Evolutionary conservation across 2,797 vertebrate genomes (phyloP), one percentile per base, ranked within the genome.

Genomic region (Oreochromis mossambicus): DNA sequence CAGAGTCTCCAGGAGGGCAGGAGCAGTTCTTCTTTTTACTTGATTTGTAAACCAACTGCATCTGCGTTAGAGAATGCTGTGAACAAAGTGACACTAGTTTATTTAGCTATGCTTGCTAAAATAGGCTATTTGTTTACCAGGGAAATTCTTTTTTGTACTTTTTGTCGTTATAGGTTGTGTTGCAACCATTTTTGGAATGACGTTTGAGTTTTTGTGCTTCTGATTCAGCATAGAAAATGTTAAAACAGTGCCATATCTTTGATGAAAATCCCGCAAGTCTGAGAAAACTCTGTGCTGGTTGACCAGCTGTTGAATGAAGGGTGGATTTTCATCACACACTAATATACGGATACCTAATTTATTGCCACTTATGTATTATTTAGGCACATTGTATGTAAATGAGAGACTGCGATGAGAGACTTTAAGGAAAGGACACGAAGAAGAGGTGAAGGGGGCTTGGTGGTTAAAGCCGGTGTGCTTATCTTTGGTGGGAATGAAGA

Each of bases 401-500:
- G 91, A 89, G 85, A 80, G 79, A 87, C 78, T 48, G 17, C 11
- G 34, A 77, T 41, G 50, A 89, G 12, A 78, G 85, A 89, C 78
- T 73, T 79, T 89, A 89, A 56, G 79, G 81, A 78, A 85, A 88
- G 79, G 87, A 83, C 79, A 3, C 7, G 32, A 76, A 36, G 54
- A 58, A 83, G 81, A 11, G 50, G 14, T 77, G 70, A 75, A 50
- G 46, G 70, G 46, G 70, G 43, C 17, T 81, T 79, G 43, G 43
- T 85, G 85, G 85, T 77, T 63, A 7, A 38, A 41, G 82, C 73
- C 75, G 89, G 88, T 83, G 85, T 82, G 89, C 86, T 92, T 85
- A 89, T 91, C 92, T 94, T 94, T 96, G 96, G 95, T 95, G 94
- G 93, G 95, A 96, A 96, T 97, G 96, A 97, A 93, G 95, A 96